These are phyloP conservation scores for Ceratosolen solmsi DNA, from an alignment of 1,140 invertebrate genomes.

Conservation along the genomic window DNA sequence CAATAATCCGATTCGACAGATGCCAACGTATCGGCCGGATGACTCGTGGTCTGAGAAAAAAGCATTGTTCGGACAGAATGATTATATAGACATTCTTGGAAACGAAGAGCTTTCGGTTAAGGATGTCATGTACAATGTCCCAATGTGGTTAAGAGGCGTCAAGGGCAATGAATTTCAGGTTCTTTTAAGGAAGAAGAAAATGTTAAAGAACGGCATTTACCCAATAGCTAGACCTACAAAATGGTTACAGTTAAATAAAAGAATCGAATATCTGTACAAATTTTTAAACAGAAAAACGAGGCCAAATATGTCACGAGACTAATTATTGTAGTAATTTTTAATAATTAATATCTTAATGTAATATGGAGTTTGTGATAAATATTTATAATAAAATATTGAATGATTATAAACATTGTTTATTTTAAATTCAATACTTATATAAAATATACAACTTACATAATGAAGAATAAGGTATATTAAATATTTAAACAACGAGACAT, in stretches of 20 bases:
- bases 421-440: constrained; percentile 5
- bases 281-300: constrained; percentile 86
- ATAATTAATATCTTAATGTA: neutral
- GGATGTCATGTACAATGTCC: constrained; percentile 87
- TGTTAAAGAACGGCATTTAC: constrained; percentile 74
- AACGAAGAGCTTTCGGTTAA: constrained; percentile 86
- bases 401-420: constrained; percentile 1
- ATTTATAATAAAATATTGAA: constrained; percentile 23
- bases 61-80: constrained; percentile 95
- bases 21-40: constrained; percentile 82
- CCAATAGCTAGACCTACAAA: constrained; percentile 81
- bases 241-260: constrained; percentile 82
- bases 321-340: too few relatives aligned
- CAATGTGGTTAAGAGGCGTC: constrained; percentile 89
- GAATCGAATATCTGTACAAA: constrained; percentile 83
- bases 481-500: constrained; percentile 45
- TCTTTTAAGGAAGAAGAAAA: constrained; percentile 83
- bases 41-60: constrained; percentile 83
- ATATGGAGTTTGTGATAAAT: constrained; percentile 11
- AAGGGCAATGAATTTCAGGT: constrained; percentile 86
- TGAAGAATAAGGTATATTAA: neutral
- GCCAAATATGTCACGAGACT: constrained; percentile 76
- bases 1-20: constrained; percentile 72
- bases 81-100: constrained; percentile 96
- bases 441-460: neutral